A percentile compares a stretch with the other conserved stretches of the same genome.
Conservation (phyloP, 1,140 invertebrate genomes). For the Nephotettix cincticeps region DNA sequence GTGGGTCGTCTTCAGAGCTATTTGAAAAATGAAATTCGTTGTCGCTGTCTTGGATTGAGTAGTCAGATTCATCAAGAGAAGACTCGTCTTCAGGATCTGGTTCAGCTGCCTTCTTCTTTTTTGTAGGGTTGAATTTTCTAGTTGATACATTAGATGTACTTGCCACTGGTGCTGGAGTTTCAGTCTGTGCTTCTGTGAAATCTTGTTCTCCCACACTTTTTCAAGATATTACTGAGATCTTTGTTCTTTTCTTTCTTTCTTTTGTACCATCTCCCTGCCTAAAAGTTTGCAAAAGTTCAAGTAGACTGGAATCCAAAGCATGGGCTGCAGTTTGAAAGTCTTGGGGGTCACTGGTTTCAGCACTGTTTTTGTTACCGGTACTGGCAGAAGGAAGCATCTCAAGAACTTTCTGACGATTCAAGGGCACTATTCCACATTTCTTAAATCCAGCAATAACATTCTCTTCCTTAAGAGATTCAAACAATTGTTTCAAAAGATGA, state of each 20-base stretch:
- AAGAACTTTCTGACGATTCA: constrained; percentile 35
- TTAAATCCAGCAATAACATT: constrained; percentile 39
- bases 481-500: constrained; percentile 33
- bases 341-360: background rate
- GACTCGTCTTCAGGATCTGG: background rate
- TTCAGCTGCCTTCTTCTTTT: background rate
- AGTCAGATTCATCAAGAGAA: background rate
- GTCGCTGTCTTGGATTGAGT: background rate
- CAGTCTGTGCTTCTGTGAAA: background rate
- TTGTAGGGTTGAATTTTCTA: background rate
- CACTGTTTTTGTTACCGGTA: background rate
- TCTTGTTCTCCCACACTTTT: background rate
- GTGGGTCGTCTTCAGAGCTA: background rate
- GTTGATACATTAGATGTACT: background rate
- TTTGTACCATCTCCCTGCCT: background rate
- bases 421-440: constrained; percentile 39
- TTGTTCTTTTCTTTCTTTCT: background rate
- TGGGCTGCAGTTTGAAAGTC: no score
- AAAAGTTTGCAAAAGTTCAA: background rate
- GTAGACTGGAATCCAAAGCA: background rate
- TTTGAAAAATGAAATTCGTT: background rate
- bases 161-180: background rate
- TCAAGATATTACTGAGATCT: background rate
- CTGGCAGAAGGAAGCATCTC: constrained; percentile 5
- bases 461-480: constrained; percentile 29